Percentiles rank a stretch among this genome's conserved stretches.
Evolutionary conservation across 2,888 invertebrate species (phyloP).

Genomic region (Psococerastis gibbosa): DNA sequence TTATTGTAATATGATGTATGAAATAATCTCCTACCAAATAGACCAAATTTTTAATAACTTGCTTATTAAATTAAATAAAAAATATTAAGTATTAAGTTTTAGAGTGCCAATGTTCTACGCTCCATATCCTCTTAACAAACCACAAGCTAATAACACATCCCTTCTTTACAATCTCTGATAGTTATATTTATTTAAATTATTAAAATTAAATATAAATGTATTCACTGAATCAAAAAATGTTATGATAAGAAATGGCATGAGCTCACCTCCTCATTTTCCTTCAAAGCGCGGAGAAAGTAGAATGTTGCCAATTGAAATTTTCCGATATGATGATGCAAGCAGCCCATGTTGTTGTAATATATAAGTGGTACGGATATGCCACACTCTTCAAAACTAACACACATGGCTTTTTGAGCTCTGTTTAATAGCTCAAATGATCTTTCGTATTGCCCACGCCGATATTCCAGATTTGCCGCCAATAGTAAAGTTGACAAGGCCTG

Average conservation of each 20-base stretch:
- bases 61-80: no score
- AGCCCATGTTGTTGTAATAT: conserved; percentile 66
- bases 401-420: conserved; percentile 20
- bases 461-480: conserved; percentile 42
- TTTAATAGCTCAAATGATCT: conserved; percentile 39
- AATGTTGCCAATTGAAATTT: conserved; percentile 63
- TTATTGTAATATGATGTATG: no score
- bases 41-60: no score
- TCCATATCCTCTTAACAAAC: no score
- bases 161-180: conserved; percentile 5
- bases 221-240: conserved; percentile 25
- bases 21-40: no score
- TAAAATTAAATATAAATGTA: no score
- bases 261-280: conserved; percentile 41
- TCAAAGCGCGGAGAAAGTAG: conserved; percentile 59
- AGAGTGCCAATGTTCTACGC: no score
- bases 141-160: conserved; percentile 21
- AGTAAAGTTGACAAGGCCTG: conserved; percentile 34
- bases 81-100: no score
- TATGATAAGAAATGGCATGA: conserved; percentile 24
- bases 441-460: conserved; percentile 39
- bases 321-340: conserved; percentile 58
- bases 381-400: conserved; percentile 26
- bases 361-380: conserved; percentile 42
- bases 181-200: no score